Evolutionary conservation across 1,140 invertebrate genomes (phyloP).

Genomic region (Whitmania pigra): DNA sequence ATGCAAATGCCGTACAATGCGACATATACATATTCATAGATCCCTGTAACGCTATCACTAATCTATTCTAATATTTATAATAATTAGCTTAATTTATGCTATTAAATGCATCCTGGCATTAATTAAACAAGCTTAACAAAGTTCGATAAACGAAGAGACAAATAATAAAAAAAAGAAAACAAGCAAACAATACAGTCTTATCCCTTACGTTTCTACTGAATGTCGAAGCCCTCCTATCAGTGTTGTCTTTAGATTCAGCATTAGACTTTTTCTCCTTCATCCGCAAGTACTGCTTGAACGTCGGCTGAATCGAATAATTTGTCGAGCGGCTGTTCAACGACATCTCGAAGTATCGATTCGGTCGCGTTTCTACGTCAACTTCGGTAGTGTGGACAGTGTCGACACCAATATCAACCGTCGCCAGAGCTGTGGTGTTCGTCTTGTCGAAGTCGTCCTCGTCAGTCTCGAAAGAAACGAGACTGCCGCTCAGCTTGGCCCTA

Average conservation of each 20-base stretch:
- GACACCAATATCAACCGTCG: background rate
- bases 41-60: too few relatives aligned
- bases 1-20: too few relatives aligned
- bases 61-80: background rate
- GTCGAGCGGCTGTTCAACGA: background rate
- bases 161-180: background rate
- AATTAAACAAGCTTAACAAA: background rate
- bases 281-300: background rate
- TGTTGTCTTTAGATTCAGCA: background rate
- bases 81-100: background rate
- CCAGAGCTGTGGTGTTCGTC: background rate
- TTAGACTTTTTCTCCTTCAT: background rate
- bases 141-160: background rate
- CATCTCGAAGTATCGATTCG: background rate
- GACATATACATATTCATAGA: too few relatives aligned
- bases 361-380: conserved; percentile 2
- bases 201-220: background rate
- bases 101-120: background rate
- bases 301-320: background rate
- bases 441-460: background rate
- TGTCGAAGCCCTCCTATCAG: background rate
- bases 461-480: conserved; percentile 32
- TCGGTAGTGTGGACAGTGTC: background rate
- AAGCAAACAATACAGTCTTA: background rate
- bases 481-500: conserved; percentile 85